Evolutionary conservation across 2,113 vertebrate species (phyloP).

Genomic region (Bostrychus sinensis): DNA sequence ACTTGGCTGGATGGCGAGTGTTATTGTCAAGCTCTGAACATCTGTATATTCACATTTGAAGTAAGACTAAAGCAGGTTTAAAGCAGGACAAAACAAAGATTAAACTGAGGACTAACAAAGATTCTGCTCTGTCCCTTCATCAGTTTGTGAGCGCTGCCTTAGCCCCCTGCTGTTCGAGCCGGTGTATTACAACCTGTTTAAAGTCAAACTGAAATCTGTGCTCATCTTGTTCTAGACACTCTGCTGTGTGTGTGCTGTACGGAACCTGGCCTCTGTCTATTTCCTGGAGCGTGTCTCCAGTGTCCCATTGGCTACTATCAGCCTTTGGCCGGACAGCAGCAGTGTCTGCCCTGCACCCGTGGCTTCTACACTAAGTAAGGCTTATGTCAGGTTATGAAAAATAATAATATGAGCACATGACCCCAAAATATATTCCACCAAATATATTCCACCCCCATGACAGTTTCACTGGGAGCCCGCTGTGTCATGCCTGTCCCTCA

Average conservation of each 20-base stretch:
- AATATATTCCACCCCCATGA: background rate
- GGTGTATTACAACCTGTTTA: background rate
- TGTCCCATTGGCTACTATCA: slow-evolving; percentile 83
- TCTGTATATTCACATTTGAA: too few relatives aligned
- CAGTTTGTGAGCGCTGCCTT: background rate
- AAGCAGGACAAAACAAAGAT: too few relatives aligned
- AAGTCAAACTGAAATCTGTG: background rate
- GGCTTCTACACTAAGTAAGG: slow-evolving; percentile 84
- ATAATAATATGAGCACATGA: background rate
- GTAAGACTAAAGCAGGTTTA: too few relatives aligned
- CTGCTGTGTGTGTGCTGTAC: slow-evolving; percentile 81
- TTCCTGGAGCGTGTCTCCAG: slow-evolving; percentile 72
- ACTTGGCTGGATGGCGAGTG: too few relatives aligned
- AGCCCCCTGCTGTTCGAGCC: background rate
- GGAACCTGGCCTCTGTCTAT: slow-evolving; percentile 71
- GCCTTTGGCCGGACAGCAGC: slow-evolving; percentile 73
- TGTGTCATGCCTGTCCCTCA: slow-evolving; percentile 79
- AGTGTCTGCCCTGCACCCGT: slow-evolving; percentile 80
- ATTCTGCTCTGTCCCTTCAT: background rate
- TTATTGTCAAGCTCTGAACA: too few relatives aligned
- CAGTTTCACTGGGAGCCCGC: slow-evolving; percentile 77
- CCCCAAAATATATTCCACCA: background rate
- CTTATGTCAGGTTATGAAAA: background rate
- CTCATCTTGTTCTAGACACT: slow-evolving; percentile 65
- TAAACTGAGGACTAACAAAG: too few relatives aligned